Percentiles rank a stretch among this genome's conserved stretches.
These are phyloP conservation scores for Clarias batrachus DNA, from an alignment of 2,113 vertebrate genomes.

Conservation along the genomic window DNA sequence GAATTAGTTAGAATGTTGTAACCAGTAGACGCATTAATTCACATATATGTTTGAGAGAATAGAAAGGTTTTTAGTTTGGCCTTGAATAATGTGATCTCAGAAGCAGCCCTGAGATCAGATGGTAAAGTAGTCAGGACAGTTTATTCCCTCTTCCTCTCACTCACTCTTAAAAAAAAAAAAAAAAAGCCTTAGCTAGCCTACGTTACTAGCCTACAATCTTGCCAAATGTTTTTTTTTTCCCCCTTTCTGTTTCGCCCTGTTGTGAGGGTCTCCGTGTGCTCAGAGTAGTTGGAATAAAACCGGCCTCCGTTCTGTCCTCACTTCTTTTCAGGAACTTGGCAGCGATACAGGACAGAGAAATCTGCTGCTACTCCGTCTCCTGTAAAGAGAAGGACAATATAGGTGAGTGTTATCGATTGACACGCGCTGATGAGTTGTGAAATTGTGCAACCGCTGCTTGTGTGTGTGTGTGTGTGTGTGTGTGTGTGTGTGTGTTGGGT, in stretches of 20 bases:
- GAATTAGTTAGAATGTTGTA: too few relatives aligned
- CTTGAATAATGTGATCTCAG: too few relatives aligned
- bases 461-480: not conserved
- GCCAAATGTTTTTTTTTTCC: not conserved
- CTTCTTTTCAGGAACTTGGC: constrained; percentile 74
- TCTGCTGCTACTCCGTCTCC: constrained; percentile 84
- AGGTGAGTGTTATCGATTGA: constrained; percentile 61
- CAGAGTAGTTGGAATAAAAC: not conserved
- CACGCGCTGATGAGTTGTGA: not conserved
- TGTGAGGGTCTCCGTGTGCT: not conserved
- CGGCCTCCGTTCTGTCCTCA: not conserved
- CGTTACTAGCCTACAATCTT: not conserved
- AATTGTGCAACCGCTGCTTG: not conserved
- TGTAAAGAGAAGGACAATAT: constrained; percentile 86
- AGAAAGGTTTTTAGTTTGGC: too few relatives aligned
- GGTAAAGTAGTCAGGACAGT: not conserved
- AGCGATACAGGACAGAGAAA: constrained; percentile 82
- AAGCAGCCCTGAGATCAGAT: too few relatives aligned
- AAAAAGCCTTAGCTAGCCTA: not conserved
- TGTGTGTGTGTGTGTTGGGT: not conserved
- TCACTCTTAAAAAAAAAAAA: not conserved
- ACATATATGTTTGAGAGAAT: too few relatives aligned
- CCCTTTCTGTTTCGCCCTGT: not conserved
- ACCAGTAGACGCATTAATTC: too few relatives aligned
- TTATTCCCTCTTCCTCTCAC: not conserved